Evolutionary conservation across 2,113 vertebrate genomes (phyloP).

Genomic region (Prolemur simus): DNA sequence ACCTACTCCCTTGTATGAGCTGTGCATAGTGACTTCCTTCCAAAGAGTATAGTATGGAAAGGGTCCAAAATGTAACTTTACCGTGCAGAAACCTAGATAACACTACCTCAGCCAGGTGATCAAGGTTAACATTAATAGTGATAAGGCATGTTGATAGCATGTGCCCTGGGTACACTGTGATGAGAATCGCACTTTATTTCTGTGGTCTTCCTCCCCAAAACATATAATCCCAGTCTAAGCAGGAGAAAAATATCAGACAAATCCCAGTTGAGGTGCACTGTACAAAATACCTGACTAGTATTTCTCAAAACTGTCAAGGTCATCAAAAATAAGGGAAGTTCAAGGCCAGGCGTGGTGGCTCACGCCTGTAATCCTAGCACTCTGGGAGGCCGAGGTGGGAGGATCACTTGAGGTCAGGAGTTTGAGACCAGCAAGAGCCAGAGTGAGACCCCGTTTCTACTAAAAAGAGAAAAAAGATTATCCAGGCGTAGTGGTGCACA

Average conservation of each 20-base stretch:
- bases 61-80: too few species aligned
- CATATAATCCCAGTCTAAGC: background rate
- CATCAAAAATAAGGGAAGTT: background rate
- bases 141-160: background rate
- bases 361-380: too few species aligned
- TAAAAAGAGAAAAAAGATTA: too few species aligned
- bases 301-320: background rate
- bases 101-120: background rate
- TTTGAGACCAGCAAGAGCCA: too few species aligned
- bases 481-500: too few species aligned
- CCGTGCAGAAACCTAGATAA: background rate
- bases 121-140: background rate
- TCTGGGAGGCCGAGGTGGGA: too few species aligned
- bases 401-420: too few species aligned
- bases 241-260: background rate
- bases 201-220: background rate
- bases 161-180: too few species aligned
- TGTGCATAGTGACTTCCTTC: background rate
- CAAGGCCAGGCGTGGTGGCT: too few species aligned
- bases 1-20: background rate
- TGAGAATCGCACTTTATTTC: background rate
- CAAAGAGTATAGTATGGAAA: too few species aligned
- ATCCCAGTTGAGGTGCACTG: background rate
- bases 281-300: background rate
- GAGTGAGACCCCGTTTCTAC: too few species aligned